Percentiles rank a stretch among this genome's conserved stretches.
Conservation (phyloP, 2,113 vertebrate species). For the Urocolius indicus region DNA sequence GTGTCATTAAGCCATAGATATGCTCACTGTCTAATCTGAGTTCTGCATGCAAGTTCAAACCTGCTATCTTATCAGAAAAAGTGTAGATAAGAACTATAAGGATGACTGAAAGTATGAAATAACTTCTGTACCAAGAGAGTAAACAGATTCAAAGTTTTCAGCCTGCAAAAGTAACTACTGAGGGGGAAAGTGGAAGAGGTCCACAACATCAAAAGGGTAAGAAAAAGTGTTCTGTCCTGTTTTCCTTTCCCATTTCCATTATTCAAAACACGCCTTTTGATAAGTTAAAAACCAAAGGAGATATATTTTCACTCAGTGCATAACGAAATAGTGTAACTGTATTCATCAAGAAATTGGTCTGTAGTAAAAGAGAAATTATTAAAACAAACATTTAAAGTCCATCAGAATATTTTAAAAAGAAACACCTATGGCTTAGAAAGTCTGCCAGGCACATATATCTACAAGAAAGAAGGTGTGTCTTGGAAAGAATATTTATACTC, state of each 20-base stretch:
- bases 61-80: background rate
- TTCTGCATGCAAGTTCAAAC: background rate
- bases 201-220: background rate
- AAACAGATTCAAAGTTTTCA: background rate
- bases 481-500: background rate
- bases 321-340: background rate
- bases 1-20: background rate
- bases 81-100: background rate
- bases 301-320: background rate
- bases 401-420: background rate
- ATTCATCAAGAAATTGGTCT: background rate
- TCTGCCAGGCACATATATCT: background rate
- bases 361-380: background rate
- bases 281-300: background rate
- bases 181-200: background rate
- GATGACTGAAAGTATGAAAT: background rate
- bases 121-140: background rate
- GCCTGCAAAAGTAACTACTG: background rate
- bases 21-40: background rate
- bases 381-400: background rate
- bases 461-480: background rate
- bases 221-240: background rate
- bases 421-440: background rate
- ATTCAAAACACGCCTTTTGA: background rate
- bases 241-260: background rate